These are phyloP conservation scores for Limulus polyphemus DNA, from an alignment of 2,888 invertebrate species.

Conservation along the genomic window DNA sequence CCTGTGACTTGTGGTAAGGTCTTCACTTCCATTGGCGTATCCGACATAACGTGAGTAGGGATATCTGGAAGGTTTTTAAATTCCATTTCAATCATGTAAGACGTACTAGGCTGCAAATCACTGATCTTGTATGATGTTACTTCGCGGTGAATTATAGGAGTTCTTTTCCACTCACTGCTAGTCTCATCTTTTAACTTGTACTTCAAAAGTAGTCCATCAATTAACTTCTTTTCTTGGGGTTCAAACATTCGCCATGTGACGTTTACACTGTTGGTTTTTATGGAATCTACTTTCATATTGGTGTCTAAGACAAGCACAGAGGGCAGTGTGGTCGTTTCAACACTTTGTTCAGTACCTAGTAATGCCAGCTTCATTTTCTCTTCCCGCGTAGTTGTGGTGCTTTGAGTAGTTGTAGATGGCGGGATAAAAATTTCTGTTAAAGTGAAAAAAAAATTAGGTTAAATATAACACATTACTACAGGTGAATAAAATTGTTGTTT, in stretches of 20 bases:
- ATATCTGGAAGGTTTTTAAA: constrained; percentile 71
- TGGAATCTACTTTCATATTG: too few species aligned
- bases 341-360: too few species aligned
- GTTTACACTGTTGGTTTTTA: constrained; percentile 45
- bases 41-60: constrained; percentile 61
- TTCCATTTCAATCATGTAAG: constrained; percentile 69
- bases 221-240: constrained; percentile 64
- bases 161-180: constrained; percentile 62
- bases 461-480: too few species aligned
- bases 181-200: constrained; percentile 44
- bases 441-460: too few species aligned
- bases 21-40: constrained; percentile 53
- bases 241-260: constrained; percentile 69
- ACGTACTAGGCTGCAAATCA: constrained; percentile 60
- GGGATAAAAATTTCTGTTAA: too few species aligned
- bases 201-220: constrained; percentile 75
- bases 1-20: constrained; percentile 45
- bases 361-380: too few species aligned
- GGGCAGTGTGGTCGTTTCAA: too few species aligned
- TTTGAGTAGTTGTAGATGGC: too few species aligned
- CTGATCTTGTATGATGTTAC: constrained; percentile 63
- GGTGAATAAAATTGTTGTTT: too few species aligned
- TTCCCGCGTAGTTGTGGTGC: too few species aligned
- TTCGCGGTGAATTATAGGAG: constrained; percentile 69
- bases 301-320: too few species aligned